Conservation (phyloP, 2,797 vertebrate genomes). For the Poeciliopsis turneri region DNA sequence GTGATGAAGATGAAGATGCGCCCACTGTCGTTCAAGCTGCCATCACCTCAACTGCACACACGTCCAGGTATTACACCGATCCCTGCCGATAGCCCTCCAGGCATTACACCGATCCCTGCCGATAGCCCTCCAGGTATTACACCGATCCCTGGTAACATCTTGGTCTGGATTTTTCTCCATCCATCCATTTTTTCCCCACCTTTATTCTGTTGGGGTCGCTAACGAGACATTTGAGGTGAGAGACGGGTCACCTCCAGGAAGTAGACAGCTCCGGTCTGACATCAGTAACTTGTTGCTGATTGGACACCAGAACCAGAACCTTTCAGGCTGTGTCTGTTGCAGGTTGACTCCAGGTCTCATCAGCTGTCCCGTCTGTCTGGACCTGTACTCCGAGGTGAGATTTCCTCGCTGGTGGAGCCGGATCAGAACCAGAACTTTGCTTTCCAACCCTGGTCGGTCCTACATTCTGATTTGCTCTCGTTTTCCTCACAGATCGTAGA, state of each 20-base stretch:
- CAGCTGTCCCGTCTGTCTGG: conserved; percentile 93
- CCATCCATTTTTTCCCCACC: too few relatives aligned
- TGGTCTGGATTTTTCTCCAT: too few relatives aligned
- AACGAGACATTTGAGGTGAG: too few relatives aligned
- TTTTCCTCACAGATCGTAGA: conserved; percentile 84
- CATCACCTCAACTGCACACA: conserved; percentile 48
- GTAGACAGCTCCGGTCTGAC: background rate
- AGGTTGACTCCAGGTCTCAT: conserved; percentile 81
- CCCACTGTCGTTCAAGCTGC: conserved; percentile 53
- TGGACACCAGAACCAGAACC: background rate
- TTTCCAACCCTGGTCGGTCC: background rate
- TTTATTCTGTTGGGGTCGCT: too few relatives aligned
- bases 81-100: background rate
- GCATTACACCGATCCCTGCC: background rate
- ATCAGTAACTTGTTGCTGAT: background rate
- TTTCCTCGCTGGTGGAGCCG: background rate
- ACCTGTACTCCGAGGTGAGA: conserved; percentile 88
- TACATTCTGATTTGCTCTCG: conserved; percentile 8
- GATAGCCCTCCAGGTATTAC: background rate
- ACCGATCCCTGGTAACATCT: background rate
- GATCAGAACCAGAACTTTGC: background rate
- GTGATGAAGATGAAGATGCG: conserved; percentile 87
- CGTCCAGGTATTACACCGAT: conserved; percentile 23
- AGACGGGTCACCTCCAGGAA: background rate
- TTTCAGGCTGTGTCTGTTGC: conserved; percentile 19